Evolutionary conservation across 2,888 invertebrate species (phyloP).

Genomic region (Deroplatys truncata): DNA sequence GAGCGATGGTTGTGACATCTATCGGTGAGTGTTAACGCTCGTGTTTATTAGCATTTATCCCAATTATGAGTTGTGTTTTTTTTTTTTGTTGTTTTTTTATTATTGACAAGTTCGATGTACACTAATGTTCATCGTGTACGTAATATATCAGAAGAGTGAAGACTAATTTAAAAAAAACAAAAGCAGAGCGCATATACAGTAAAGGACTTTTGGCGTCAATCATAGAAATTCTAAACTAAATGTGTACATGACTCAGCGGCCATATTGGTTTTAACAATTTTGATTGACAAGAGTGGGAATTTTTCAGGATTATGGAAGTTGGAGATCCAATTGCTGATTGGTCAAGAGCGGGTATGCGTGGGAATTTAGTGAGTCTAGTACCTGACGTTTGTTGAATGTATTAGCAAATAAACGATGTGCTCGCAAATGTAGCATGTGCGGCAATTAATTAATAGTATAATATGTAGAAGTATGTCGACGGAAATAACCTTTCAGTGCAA

Average conservation of each 20-base stretch:
- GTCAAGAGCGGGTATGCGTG: background rate
- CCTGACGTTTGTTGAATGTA: background rate
- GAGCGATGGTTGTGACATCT: constrained; percentile 22
- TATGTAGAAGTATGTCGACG: background rate
- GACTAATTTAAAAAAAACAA: too few species aligned
- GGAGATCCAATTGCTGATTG: background rate
- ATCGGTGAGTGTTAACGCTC: constrained; percentile 17
- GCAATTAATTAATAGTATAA: background rate
- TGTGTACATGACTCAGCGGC: background rate
- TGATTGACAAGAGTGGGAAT: background rate
- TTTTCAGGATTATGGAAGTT: background rate
- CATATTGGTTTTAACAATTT: background rate
- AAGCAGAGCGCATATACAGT: background rate
- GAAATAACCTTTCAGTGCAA: background rate
- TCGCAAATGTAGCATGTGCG: too few species aligned
- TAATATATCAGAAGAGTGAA: too few species aligned
- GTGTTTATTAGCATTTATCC: background rate
- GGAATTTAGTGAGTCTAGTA: background rate
- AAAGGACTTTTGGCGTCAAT: background rate
- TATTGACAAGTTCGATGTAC: too few species aligned
- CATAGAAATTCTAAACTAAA: background rate
- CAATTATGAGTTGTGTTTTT: background rate
- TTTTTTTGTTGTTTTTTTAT: too few species aligned
- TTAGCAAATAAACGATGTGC: background rate
- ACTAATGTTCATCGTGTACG: too few species aligned